phyloP scores from a whole-genome alignment of 1,140 invertebrate genomes.

The Drosophila carrolli region DNA sequence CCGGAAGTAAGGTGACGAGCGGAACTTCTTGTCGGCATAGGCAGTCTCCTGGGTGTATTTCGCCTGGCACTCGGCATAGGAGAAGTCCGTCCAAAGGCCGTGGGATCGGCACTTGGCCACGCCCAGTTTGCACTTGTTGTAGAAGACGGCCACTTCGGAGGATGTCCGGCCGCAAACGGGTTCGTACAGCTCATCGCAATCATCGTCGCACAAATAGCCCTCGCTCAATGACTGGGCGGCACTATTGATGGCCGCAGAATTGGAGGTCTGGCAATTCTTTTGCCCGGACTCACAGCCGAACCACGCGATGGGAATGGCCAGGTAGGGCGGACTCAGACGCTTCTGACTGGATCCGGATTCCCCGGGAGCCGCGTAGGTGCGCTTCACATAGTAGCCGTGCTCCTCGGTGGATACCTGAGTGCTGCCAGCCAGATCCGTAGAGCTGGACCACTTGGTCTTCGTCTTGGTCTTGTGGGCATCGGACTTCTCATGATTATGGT shows the following conservation, averaged over 20 bases:
- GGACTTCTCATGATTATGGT: constrained; percentile 24
- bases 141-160: constrained; percentile 75
- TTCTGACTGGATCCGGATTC: constrained; percentile 18
- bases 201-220: constrained; percentile 79
- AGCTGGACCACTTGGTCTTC: constrained; percentile 79
- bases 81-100: constrained; percentile 65
- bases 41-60: constrained; percentile 68
- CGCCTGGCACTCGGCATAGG: constrained; percentile 66
- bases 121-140: constrained; percentile 74
- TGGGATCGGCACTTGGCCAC: constrained; percentile 81
- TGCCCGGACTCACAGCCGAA: constrained; percentile 51
- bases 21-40: constrained; percentile 75
- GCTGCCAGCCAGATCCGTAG: constrained; percentile 58
- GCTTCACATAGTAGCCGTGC: constrained; percentile 82
- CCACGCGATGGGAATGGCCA: constrained; percentile 82
- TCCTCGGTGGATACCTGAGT: constrained; percentile 74
- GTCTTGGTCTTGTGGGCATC: constrained; percentile 66
- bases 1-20: constrained; percentile 62
- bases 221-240: constrained; percentile 58
- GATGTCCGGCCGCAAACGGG: constrained; percentile 74
- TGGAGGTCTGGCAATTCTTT: constrained; percentile 47
- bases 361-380: constrained; percentile 55
- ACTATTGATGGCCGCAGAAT: constrained; percentile 64
- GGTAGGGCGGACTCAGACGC: constrained; percentile 62
- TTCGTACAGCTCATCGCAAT: constrained; percentile 70